Evolutionary conservation across 2,888 invertebrate species (phyloP).

Genomic region (Endomychus coccineus): DNA sequence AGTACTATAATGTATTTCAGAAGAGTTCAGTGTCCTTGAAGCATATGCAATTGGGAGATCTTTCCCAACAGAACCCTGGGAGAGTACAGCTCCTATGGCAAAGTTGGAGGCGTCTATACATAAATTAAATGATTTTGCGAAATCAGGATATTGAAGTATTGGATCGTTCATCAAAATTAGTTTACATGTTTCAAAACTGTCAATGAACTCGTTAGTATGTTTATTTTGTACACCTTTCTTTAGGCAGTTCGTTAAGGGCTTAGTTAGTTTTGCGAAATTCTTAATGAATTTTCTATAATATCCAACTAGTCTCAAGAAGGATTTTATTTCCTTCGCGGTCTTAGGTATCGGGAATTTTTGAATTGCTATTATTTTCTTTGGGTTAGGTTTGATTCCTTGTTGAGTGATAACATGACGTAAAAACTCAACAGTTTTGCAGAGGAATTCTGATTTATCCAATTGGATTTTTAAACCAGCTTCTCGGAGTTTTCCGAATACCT

Average conservation of each 20-base stretch:
- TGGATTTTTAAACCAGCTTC: slow-evolving; percentile 26
- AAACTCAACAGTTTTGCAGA: slow-evolving; percentile 24
- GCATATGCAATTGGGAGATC: slow-evolving; percentile 36
- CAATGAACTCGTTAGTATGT: slow-evolving; percentile 13
- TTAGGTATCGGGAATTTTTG: slow-evolving; percentile 21
- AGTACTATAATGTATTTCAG: slow-evolving; percentile 35
- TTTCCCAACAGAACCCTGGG: slow-evolving; percentile 27
- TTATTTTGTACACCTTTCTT: slow-evolving; percentile 22
- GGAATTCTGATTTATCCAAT: slow-evolving; percentile 30
- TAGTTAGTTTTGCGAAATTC: slow-evolving; percentile 25
- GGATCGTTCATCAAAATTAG: slow-evolving; percentile 13
- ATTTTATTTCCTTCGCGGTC: slow-evolving; percentile 18
- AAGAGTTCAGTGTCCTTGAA: slow-evolving; percentile 30
- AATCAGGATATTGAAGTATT: slow-evolving; percentile 23
- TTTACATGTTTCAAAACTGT: slow-evolving; percentile 18
- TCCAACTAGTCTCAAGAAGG: slow-evolving; percentile 29
- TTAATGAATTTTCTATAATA: slow-evolving; percentile 35
- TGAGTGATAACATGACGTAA: slow-evolving; percentile 26
- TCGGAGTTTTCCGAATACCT: slow-evolving; percentile 23
- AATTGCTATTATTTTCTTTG: slow-evolving; percentile 21
- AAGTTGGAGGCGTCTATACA: slow-evolving; percentile 35
- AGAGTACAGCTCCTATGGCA: slow-evolving; percentile 30
- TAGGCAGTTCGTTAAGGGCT: slow-evolving; percentile 25
- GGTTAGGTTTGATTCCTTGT: slow-evolving; percentile 26
- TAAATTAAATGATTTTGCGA: slow-evolving; percentile 27